phyloP scores from a whole-genome alignment of 2,888 invertebrate genomes.

The Lamellibrachia satsuma region DNA sequence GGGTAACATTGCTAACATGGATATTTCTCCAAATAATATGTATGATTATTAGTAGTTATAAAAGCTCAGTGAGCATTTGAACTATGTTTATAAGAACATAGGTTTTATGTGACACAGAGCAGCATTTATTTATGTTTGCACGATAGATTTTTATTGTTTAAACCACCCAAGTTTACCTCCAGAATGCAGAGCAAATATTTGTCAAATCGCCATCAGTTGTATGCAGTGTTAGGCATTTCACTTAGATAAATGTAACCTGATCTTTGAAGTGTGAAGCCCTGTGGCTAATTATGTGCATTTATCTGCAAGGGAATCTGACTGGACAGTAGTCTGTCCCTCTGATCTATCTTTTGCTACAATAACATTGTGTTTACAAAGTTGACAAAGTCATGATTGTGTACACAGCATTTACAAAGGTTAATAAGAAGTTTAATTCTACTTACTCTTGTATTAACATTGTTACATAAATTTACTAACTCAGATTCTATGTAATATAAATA shows the following conservation, averaged over 20 bases:
- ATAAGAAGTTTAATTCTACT: not conserved
- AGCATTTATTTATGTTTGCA: no score
- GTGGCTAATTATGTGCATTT: not conserved
- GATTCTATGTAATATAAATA: no score
- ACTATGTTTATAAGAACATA: no score
- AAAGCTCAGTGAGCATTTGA: no score
- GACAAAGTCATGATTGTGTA: not conserved
- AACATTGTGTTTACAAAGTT: not conserved
- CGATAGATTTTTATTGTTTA: no score
- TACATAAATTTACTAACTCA: not conserved
- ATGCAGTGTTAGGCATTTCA: not conserved
- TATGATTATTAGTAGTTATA: not conserved
- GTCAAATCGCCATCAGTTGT: not conserved
- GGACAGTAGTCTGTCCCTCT: not conserved
- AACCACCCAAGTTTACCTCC: not conserved
- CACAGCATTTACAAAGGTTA: not conserved
- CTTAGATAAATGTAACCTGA: not conserved
- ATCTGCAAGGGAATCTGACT: not conserved
- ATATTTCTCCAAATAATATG: not conserved
- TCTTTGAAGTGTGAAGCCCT: conserved; percentile 5
- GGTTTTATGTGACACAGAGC: no score
- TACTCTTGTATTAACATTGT: not conserved
- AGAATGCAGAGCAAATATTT: not conserved
- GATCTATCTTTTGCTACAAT: not conserved
- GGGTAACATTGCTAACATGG: not conserved